phyloP scores from a whole-genome alignment of 1,140 invertebrate genomes.

The Papilio aristodemus region DNA sequence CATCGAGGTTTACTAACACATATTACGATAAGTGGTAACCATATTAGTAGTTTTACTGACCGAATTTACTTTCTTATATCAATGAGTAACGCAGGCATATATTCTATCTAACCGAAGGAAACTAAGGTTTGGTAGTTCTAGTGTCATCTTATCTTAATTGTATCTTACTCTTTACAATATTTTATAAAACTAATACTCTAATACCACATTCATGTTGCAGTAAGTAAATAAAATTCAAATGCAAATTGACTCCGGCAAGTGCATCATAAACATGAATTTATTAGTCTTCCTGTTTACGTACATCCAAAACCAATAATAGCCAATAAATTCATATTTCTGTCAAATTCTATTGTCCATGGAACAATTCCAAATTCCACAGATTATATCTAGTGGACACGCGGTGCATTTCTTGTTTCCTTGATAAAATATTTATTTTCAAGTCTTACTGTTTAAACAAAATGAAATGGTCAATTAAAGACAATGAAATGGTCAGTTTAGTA shows the following conservation, averaged over 20 bases:
- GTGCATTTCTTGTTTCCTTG: slow-evolving; percentile 9
- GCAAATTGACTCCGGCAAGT: slow-evolving; percentile 10
- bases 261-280: slow-evolving; percentile 1
- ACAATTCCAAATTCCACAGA: slow-evolving; percentile 13
- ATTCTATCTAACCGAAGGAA: no score
- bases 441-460: background rate
- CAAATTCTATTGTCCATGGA: slow-evolving; percentile 10
- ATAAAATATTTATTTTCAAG: background rate
- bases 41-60: no score
- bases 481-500: no score
- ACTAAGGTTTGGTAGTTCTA: no score
- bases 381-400: slow-evolving; percentile 1
- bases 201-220: background rate
- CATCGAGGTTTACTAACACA: no score
- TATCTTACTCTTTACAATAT: no score
- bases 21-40: no score
- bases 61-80: no score
- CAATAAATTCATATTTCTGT: slow-evolving; percentile 20
- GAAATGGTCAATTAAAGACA: background rate
- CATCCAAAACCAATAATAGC: slow-evolving; percentile 11
- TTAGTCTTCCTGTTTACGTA: slow-evolving; percentile 6
- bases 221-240: background rate
- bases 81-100: no score
- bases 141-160: no score
- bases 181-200: background rate